Base-by-base conservation (phyloP, 2,113 vertebrate species). In the Anolis sagrei region DNA sequence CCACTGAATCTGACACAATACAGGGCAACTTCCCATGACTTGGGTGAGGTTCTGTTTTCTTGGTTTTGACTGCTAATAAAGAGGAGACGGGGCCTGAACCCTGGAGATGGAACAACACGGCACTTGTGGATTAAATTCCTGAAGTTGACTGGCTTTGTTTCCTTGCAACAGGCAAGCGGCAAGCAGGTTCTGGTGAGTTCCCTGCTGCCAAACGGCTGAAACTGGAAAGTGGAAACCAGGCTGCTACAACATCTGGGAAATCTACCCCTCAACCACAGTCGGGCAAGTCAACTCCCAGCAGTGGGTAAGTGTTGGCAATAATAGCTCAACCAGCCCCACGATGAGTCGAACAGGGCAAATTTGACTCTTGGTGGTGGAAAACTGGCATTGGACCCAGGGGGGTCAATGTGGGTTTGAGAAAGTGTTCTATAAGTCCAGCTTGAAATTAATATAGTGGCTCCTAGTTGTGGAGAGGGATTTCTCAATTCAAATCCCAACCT, bases 201-300 rank as follows among this genome's bases (percentile, higher is more conserved):
- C 97, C 97, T 0, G 95, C 96, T 0, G 97, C 98, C 51, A 98
- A 98, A 93, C 95, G 97, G 70, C 89, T 98, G 68, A 97, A 98
- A 88, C 94, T 98, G 96, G 98, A 98, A 14, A 84, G 97, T 0
- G 98, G 96, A 14, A 94, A 97, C 0, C 95, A 95, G 91, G 95
- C 78, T 76, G 93, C 97, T 1, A 95, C 79, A 77, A 93, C 97
- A 0, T 98, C 98, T 0, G 98, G 97, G 21, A 98, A 98, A 92
- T 98, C 96, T 49, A 97, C 97, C 0, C 97, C 97, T 2, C 98
- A 98, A 87, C 97, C 98, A 2, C 94, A 95, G 1, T 98, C 98
- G 1, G 98, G 97, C 25, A 98, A 98, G 94, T 98, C 97, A 51
- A 98, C 98, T 0, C 97, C 97, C 0, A 97, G 97, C 92, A 95